Evolutionary conservation across 2,113 vertebrate genomes (phyloP).

Genomic region (Pteronura brasiliensis): DNA sequence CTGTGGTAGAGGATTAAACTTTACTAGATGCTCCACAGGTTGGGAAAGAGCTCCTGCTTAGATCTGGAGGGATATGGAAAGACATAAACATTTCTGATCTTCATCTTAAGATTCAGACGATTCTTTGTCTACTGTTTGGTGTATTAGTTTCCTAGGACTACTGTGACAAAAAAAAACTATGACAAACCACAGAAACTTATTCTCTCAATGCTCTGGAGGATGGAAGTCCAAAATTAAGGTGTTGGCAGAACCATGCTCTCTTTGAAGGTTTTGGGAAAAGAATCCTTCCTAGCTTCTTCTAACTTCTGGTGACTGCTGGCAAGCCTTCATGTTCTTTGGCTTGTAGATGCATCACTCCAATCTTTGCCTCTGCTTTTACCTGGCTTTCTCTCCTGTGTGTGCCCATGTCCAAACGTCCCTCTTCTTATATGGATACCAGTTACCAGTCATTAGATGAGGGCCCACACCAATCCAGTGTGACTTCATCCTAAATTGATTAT

Average conservation of each 20-base stretch:
- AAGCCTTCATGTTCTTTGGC: neutral
- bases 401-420: neutral
- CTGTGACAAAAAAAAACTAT: neutral
- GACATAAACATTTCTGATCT: neutral
- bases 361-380: neutral
- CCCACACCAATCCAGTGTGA: neutral
- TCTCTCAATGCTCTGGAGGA: neutral
- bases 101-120: neutral
- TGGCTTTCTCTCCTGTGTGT: neutral
- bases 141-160: neutral
- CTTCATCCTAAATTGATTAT: neutral
- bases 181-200: neutral
- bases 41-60: neutral
- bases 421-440: neutral
- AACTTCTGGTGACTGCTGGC: neutral
- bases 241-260: neutral
- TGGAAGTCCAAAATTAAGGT: neutral
- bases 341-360: neutral
- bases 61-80: neutral
- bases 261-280: neutral
- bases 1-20: neutral
- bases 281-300: neutral
- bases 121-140: neutral
- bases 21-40: neutral
- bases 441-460: neutral